Conservation (phyloP, 2,888 invertebrate species). For the Copidosoma aretas region DNA sequence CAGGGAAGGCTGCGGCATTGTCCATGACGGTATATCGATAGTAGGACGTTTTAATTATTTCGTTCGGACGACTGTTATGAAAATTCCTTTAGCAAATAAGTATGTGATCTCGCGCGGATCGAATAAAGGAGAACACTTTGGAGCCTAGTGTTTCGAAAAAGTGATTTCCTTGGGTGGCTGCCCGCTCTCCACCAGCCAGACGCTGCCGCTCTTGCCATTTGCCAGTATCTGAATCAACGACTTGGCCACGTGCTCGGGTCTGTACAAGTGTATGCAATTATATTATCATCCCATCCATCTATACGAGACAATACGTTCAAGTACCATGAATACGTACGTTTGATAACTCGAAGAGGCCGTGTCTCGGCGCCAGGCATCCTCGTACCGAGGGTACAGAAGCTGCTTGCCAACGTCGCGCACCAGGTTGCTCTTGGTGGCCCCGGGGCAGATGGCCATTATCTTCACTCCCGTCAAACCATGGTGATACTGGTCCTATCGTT, state of each 20-base stretch:
- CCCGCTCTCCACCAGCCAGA: conserved; percentile 75
- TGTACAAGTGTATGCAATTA: no score
- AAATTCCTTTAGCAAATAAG: not conserved
- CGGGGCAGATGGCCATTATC: conserved; percentile 75
- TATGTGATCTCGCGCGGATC: not conserved
- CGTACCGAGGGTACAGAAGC: conserved; percentile 74
- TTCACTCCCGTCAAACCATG: conserved; percentile 75
- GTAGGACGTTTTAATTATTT: conserved; percentile 11
- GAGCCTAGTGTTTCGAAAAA: conserved; percentile 51
- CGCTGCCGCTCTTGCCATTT: conserved; percentile 74
- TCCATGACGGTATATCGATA: conserved; percentile 37
- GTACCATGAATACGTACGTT: no score
- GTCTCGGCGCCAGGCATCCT: conserved; percentile 76
- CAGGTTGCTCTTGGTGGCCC: conserved; percentile 72
- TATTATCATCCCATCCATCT: no score
- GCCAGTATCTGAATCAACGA: conserved; percentile 71
- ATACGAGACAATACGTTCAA: no score
- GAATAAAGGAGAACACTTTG: no score
- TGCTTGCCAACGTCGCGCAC: conserved; percentile 73
- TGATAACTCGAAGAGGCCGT: conserved; percentile 70
- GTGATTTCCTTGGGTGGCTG: conserved; percentile 69
- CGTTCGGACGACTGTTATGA: conserved; percentile 10
- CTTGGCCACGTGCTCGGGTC: conserved; percentile 74
- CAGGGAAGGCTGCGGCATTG: conserved; percentile 45
- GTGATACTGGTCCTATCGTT: conserved; percentile 77